Evolutionary conservation across 2,113 vertebrate species (phyloP).

Genomic region (Gymnogyps californianus): DNA sequence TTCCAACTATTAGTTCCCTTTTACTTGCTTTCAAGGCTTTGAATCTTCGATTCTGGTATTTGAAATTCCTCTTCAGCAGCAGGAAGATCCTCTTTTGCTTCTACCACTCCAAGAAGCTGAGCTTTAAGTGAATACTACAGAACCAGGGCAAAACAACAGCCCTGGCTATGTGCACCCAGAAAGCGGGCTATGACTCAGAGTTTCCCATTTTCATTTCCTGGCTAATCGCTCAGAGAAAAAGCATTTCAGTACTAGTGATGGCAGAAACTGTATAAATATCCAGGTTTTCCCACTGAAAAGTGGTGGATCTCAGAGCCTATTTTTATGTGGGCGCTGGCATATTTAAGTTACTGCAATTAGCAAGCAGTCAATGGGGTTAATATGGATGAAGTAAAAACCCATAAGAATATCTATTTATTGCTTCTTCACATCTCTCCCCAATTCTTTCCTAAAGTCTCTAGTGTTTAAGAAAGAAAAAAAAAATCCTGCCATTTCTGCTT

Average conservation of each 20-base stretch:
- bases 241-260: background rate
- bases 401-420: background rate
- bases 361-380: background rate
- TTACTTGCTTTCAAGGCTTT: background rate
- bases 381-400: background rate
- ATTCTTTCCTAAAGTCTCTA: background rate
- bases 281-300: background rate
- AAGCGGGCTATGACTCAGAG: background rate
- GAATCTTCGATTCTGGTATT: background rate
- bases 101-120: background rate
- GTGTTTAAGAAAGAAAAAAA: background rate
- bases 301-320: background rate
- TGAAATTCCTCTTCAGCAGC: background rate
- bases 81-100: background rate
- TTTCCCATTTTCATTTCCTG: background rate
- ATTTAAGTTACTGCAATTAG: background rate
- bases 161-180: background rate
- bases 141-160: background rate
- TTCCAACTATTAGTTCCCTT: background rate
- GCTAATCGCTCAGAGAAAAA: background rate
- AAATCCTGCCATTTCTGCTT: background rate
- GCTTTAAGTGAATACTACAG: background rate
- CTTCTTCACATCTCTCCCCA: accelerated
- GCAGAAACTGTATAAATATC: background rate
- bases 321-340: background rate